Evolutionary conservation across 30 jellyfish, hydroid and myxozoan genomes (phyloP), one percentile per base, ranked within the genome.

Genomic region (Turritopsis rubra): DNA sequence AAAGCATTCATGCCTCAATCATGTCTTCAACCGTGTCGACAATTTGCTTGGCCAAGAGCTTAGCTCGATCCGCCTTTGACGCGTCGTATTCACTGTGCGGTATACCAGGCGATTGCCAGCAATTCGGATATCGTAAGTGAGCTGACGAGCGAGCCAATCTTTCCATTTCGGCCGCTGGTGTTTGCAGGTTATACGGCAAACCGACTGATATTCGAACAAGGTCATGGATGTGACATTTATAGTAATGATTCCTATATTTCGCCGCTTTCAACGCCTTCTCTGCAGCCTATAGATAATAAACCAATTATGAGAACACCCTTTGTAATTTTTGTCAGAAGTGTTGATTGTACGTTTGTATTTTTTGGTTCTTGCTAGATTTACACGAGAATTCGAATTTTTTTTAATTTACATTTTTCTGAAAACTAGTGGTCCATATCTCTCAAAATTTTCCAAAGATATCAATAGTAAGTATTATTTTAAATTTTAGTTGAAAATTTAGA

Each of bases 201-300:
- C 81, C 79, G 31, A 3, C 41, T 3, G 94, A 79, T 24, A 65
- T 79, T 18, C 21, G 0, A 70, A 22, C 28, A 22, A 84, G 83
- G 8, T 18, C 7, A 79, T 81, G 85, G 20, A 52, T 68, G 7
- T 41, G 83, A 54, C 53, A 29, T 29, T 52, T 28, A 18, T 80
- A 53, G 29, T 82, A 79, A 74, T 85, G 85, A 3, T 52, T 75
- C 83, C 29, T 66, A 81, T 73, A 84, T 25, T 52, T 83, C 0
- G 95, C 96, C n/a, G 96, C 87, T 81, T 87, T 87, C 81, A 87
- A 60, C 29, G 88, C 90, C 29, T 87, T 87, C 80, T 87, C 96
- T 21, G 96, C 96, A 13, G 88, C 96, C 96, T 87, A 27, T 41
- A 41, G 60, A 41, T 3, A 41, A n/a, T n/a, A n/a, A n/a, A n/a